phyloP scores from a whole-genome alignment of 53 echinoderm and acorn worm species.

The Glandiceps talaboti region DNA sequence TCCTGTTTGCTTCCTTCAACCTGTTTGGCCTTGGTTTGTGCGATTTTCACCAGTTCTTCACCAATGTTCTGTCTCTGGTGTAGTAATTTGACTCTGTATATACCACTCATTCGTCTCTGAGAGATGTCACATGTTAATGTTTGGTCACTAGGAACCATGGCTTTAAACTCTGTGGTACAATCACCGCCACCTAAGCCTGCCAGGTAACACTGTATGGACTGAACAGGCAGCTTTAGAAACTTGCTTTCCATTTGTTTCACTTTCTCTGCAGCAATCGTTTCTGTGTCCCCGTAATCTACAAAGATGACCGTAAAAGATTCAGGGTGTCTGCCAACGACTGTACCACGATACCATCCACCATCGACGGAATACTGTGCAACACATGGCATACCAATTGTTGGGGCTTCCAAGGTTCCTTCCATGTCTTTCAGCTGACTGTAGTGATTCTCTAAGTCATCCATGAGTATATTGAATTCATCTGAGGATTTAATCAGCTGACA shows the following conservation, averaged over 20 bases:
- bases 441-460: slow-evolving; percentile 43
- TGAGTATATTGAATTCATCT: slow-evolving; percentile 45
- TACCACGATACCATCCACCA: background rate
- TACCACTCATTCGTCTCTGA: slow-evolving; percentile 23
- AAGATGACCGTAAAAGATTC: background rate
- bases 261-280: background rate
- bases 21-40: no score
- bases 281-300: slow-evolving; percentile 2
- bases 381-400: slow-evolving; percentile 9
- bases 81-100: slow-evolving; percentile 40
- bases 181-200: background rate
- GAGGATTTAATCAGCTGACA: slow-evolving; percentile 74
- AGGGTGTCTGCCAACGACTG: background rate
- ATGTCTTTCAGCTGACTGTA: slow-evolving; percentile 11
- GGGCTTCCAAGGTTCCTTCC: slow-evolving; percentile 28
- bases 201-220: background rate
- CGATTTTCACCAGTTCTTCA: background rate
- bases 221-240: background rate
- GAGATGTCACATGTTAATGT: background rate
- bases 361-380: background rate
- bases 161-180: no score
- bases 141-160: no score
- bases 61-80: background rate
- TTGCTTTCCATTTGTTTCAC: slow-evolving; percentile 1
- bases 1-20: no score